Conservation (phyloP, 2,797 vertebrate species). For the Alca torda region DNA sequence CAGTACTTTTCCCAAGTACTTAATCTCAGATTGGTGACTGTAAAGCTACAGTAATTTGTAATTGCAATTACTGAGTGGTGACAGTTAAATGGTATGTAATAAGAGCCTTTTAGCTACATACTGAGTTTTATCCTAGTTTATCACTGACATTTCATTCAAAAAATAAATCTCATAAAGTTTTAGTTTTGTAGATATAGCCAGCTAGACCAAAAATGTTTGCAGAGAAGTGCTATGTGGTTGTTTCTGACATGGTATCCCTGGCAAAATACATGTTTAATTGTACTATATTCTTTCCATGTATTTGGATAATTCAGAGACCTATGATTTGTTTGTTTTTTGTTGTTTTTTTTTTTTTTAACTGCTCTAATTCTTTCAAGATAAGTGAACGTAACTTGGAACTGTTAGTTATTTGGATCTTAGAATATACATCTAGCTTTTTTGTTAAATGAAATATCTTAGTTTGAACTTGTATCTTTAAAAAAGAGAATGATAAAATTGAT, state of each 20-base stretch:
- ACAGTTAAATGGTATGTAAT: constrained; percentile 50
- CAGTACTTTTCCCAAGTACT: constrained; percentile 15
- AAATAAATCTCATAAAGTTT: constrained; percentile 36
- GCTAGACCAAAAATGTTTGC: neutral
- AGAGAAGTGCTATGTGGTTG: neutral
- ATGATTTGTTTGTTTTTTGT: neutral
- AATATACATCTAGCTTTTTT: neutral
- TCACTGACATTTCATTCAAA: constrained; percentile 43
- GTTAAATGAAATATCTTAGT: neutral
- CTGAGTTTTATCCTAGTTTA: constrained; percentile 51
- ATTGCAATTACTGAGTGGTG: constrained; percentile 43
- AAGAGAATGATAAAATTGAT: neutral
- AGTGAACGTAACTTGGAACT: neutral
- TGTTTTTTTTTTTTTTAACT: neutral
- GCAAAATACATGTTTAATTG: neutral
- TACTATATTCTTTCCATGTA: neutral
- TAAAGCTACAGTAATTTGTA: constrained; percentile 36
- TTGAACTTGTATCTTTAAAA: neutral
- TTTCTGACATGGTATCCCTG: neutral
- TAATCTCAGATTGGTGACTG: constrained; percentile 7
- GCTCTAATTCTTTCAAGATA: neutral
- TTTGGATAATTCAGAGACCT: neutral
- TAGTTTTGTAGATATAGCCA: neutral
- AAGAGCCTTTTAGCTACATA: constrained; percentile 42
- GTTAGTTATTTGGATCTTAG: neutral